Base-by-base conservation (phyloP, 2,113 vertebrate genomes). In the Chrysochloris asiatica region DNA sequence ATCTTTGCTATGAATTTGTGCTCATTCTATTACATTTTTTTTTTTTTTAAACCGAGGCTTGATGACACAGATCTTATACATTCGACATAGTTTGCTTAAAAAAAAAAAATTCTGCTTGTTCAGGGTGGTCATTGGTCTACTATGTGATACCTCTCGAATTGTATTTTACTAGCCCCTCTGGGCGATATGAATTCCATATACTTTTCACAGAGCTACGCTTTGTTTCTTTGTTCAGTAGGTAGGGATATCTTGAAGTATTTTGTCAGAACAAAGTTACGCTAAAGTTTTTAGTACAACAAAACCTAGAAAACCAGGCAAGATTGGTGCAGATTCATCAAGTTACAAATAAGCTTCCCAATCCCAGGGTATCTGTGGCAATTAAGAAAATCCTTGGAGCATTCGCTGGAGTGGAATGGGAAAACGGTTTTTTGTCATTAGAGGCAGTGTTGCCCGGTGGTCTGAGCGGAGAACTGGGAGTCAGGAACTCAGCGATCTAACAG, bases 401-500 rank as follows among this genome's bases (percentile, higher is more conserved):
- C 82, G 69, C 81, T 82, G 75, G 89, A 88, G 86, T 80, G 82
- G 96, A 95, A 93, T 96, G 95, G 95, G 93, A 93, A 95, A 93
- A 96, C 89, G 61, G 10, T 0, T 82, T 94, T 94, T 71, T 95
- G 93, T 95, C 96, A 96, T 95, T 89, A 89, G 96, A 96, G 96
- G 96, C 91, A n/a, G 90, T 95, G 94, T 93, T 59, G 81, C 92
- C 96, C 83, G 96, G 96, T 97, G 96, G 96, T 96, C 96, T 95
- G 93, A 84, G 95, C 33, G 0, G 83, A 89, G 96, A 84, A 79
- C 89, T 87, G 95, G 96, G 95, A 97, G 95, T 95, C 96, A 94
- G 93, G 95, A 95, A 94, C 93, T 93, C 87, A 33, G 94, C 43
- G 86, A 92, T 95, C 83, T 86, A 75, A 91, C 28, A 1, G 61